A percentile compares a stretch with the other conserved stretches of the same genome.
Conservation (phyloP, 2,888 invertebrate species). For the Hylaea fasciaria region DNA sequence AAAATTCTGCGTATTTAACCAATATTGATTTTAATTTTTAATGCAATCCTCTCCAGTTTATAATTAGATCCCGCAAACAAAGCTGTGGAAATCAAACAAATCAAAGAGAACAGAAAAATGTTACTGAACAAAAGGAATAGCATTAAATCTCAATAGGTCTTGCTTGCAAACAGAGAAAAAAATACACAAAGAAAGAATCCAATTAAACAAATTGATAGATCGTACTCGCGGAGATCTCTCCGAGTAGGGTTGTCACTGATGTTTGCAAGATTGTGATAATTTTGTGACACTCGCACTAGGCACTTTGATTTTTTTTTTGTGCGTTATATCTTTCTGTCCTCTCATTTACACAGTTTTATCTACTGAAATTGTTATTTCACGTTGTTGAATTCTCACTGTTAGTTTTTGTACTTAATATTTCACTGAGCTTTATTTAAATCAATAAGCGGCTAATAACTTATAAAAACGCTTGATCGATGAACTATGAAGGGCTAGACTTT, state of each 20-base stretch:
- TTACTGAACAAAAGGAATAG: constrained; percentile 64
- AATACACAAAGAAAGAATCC: constrained; percentile 76
- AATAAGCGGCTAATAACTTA: no score
- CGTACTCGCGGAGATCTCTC: constrained; percentile 54
- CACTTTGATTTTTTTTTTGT: no score
- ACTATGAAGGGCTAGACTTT: no score
- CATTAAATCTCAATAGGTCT: constrained; percentile 72
- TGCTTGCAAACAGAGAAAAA: constrained; percentile 68
- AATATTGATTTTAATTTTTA: constrained; percentile 1
- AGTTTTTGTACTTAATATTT: no score
- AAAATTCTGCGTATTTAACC: no score
- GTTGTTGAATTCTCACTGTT: no score
- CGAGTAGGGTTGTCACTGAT: constrained; percentile 18
- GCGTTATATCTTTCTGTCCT: no score
- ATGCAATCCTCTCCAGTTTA: constrained; percentile 15
- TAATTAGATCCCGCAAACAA: constrained; percentile 36
- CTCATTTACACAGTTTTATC: no score
- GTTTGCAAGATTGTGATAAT: not conserved
- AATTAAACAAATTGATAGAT: constrained; percentile 82
- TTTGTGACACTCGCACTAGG: no score
- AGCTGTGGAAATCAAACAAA: constrained; percentile 38
- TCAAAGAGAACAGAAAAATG: constrained; percentile 31
- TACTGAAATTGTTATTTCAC: no score
- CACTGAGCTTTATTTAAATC: no score
- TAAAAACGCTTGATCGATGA: no score